Percentiles rank a stretch among this genome's conserved stretches.
Evolutionary conservation across 2,797 vertebrate genomes (phyloP).

Genomic region (Petrocephalus sullivani): DNA sequence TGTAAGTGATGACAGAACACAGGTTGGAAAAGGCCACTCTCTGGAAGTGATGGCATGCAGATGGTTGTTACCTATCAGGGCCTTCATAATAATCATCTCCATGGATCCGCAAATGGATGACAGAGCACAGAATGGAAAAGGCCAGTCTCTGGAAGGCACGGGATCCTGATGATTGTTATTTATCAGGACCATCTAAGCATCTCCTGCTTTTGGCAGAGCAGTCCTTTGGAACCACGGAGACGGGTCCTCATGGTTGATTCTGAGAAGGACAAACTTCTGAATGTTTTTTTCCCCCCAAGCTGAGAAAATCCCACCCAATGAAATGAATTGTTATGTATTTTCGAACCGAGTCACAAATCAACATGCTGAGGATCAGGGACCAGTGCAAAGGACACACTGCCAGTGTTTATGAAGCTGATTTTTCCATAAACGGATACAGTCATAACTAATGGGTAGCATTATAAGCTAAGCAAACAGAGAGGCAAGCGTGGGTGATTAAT

Average conservation of each 20-base stretch:
- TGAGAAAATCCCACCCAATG: background rate
- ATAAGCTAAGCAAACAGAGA: background rate
- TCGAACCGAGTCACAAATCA: background rate
- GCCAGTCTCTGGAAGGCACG: no score
- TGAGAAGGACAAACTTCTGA: background rate
- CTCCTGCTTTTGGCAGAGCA: background rate
- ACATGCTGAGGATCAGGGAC: slow-evolving; percentile 8
- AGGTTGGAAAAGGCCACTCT: background rate
- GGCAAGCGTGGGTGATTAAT: background rate
- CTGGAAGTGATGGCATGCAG: background rate
- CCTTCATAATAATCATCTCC: background rate
- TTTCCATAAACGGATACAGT: slow-evolving; percentile 50
- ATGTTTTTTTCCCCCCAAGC: background rate
- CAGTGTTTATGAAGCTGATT: slow-evolving; percentile 49
- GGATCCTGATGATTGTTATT: background rate
- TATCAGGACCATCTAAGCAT: background rate
- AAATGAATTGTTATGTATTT: background rate
- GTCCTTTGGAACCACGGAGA: background rate
- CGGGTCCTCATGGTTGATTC: background rate
- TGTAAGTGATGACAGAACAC: background rate
- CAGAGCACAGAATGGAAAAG: background rate
- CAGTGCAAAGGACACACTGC: slow-evolving; percentile 51
- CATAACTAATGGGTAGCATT: slow-evolving; percentile 44
- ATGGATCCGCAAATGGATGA: background rate
- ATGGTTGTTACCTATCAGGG: background rate